Evolutionary conservation across 2,888 invertebrate species (phyloP).

Genomic region (Dione vanillae): DNA sequence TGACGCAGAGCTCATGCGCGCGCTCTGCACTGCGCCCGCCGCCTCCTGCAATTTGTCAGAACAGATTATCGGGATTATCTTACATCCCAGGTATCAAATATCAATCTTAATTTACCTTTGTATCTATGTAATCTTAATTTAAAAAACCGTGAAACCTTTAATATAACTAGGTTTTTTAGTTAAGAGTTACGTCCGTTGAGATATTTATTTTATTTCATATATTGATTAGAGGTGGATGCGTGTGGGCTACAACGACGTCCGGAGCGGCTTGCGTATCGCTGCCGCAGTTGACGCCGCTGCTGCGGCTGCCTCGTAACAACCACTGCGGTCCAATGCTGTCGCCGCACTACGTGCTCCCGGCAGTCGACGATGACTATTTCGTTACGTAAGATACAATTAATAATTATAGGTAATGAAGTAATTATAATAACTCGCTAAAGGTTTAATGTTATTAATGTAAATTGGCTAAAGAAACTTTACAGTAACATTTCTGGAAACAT

Average conservation of each 20-base stretch:
- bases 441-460: too few species aligned
- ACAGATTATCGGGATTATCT: slow-evolving; percentile 56
- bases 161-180: too few species aligned
- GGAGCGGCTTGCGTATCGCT: slow-evolving; percentile 60
- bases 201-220: too few species aligned
- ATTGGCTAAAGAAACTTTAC: too few species aligned
- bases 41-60: slow-evolving; percentile 45
- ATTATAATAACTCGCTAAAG: too few species aligned
- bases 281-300: slow-evolving; percentile 57
- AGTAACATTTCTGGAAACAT: too few species aligned
- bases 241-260: slow-evolving; percentile 59
- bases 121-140: too few species aligned
- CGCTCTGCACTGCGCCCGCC: slow-evolving; percentile 56
- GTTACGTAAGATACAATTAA: slow-evolving; percentile 51
- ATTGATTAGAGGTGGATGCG: slow-evolving; percentile 61
- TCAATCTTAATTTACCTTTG: too few species aligned
- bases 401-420: too few species aligned
- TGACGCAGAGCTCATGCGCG: slow-evolving; percentile 57
- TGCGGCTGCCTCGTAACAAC: slow-evolving; percentile 44
- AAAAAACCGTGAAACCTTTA: too few species aligned
- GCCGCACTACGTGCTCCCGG: slow-evolving; percentile 58
- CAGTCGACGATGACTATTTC: slow-evolving; percentile 53
- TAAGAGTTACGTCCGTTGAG: too few species aligned
- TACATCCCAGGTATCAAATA: slow-evolving; percentile 53
- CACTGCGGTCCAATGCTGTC: slow-evolving; percentile 32